Conservation (phyloP, 2,888 invertebrate genomes). For the Sclerodermus sp. region DNA sequence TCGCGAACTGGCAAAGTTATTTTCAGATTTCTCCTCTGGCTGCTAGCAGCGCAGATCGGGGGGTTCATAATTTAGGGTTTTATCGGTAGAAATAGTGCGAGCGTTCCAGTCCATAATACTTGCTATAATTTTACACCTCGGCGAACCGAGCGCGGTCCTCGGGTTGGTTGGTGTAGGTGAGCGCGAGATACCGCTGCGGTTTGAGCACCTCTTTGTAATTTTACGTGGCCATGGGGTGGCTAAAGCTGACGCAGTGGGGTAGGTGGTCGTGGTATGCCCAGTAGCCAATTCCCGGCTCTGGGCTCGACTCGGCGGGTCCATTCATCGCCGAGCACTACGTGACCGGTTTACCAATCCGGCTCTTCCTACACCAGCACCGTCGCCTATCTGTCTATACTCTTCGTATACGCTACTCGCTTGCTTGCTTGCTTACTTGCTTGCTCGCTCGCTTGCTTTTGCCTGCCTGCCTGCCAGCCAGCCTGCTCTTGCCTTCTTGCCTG, state of each 20-base stretch:
- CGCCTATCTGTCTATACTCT: constrained; percentile 25
- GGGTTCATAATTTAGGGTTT: too few species aligned
- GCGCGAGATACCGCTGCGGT: constrained; percentile 21
- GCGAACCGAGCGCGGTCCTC: background rate
- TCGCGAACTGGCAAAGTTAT: too few species aligned
- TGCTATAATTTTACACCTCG: background rate
- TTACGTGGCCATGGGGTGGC: constrained; percentile 45
- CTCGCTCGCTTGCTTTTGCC: too few species aligned
- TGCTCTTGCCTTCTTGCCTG: constrained; percentile 8
- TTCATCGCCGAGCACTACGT: constrained; percentile 57
- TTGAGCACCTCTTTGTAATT: constrained; percentile 47
- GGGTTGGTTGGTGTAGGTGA: constrained; percentile 1
- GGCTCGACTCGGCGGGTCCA: constrained; percentile 57
- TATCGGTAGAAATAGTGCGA: too few species aligned
- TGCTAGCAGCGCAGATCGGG: too few species aligned
- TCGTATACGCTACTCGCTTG: constrained; percentile 6
- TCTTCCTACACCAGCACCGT: constrained; percentile 24
- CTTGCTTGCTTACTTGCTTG: too few species aligned
- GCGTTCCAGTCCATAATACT: background rate
- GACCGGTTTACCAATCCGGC: constrained; percentile 56
- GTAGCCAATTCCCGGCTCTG: constrained; percentile 57
- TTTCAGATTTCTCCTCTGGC: too few species aligned
- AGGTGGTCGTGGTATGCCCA: constrained; percentile 53
- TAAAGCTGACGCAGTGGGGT: constrained; percentile 52
- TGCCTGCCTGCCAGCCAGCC: too few species aligned